Evolutionary conservation across 1,140 invertebrate genomes (phyloP).

Genomic region (Ceratosolen solmsi): DNA sequence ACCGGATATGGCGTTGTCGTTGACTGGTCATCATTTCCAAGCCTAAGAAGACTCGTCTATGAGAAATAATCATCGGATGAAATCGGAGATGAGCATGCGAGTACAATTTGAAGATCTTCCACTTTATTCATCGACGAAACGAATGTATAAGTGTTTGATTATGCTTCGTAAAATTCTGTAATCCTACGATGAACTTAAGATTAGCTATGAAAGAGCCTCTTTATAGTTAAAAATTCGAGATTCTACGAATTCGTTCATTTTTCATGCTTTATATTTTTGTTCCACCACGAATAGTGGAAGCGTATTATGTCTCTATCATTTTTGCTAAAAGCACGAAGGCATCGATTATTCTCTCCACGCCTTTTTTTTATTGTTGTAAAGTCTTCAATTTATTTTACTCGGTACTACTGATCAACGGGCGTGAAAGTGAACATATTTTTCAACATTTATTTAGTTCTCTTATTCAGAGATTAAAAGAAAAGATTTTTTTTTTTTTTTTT

Average conservation of each 20-base stretch:
- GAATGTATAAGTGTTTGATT: not conserved
- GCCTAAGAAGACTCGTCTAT: not conserved
- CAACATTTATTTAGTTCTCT: no score
- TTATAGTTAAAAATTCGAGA: not conserved
- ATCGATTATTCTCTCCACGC: no score
- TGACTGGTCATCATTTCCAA: not conserved
- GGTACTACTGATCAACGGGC: no score
- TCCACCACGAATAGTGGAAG: not conserved
- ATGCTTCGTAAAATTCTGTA: not conserved
- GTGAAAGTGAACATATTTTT: no score
- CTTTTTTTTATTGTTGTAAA: no score
- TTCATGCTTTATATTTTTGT: not conserved
- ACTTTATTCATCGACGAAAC: not conserved
- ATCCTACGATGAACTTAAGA: not conserved
- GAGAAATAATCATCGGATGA: conserved; percentile 2
- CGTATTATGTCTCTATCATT: not conserved
- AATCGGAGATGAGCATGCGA: not conserved
- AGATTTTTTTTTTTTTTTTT: no score
- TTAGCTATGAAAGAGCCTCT: not conserved
- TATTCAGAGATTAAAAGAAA: no score
- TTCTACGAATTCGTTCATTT: conserved; percentile 3
- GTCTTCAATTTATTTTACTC: no score
- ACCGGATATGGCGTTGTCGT: not conserved
- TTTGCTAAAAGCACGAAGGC: not conserved
- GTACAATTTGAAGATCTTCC: not conserved